phyloP scores from a whole-genome alignment of 2,888 invertebrate genomes.

The Cerastis rubricosa region DNA sequence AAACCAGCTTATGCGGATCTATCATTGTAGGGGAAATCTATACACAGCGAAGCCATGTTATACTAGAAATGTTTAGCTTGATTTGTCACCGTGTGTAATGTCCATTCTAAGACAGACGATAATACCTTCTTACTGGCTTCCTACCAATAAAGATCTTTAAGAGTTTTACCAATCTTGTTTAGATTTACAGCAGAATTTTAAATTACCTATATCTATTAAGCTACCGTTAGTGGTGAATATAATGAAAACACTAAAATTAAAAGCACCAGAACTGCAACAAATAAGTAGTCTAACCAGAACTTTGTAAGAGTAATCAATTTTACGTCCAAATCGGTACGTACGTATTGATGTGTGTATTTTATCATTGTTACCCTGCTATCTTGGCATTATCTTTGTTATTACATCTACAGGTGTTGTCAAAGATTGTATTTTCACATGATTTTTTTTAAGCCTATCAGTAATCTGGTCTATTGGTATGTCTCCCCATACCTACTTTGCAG shows the following conservation, averaged over 20 bases:
- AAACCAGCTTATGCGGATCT: neutral
- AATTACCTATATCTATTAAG: neutral
- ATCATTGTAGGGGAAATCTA: neutral
- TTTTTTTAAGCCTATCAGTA: conserved; percentile 24
- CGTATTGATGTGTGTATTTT: neutral
- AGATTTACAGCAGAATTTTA: neutral
- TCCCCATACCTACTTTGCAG: neutral
- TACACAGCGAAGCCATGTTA: neutral
- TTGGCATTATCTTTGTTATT: conserved; percentile 31
- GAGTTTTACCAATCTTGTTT: conserved; percentile 7
- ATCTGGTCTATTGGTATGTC: neutral
- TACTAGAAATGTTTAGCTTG: neutral
- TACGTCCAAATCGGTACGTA: neutral
- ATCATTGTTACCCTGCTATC: conserved; percentile 9
- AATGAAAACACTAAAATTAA: neutral
- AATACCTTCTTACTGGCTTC: neutral
- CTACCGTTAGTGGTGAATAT: neutral
- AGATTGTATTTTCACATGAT: conserved; percentile 18
- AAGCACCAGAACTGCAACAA: neutral
- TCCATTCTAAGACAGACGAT: neutral
- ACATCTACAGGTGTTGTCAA: conserved; percentile 22
- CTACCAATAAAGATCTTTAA: neutral
- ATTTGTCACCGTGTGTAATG: neutral
- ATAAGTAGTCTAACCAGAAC: neutral
- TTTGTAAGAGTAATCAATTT: neutral